A percentile compares a stretch with the other conserved stretches of the same genome.
Conservation (phyloP, 2,888 invertebrate genomes). For the Psylliodes chrysocephalus region DNA sequence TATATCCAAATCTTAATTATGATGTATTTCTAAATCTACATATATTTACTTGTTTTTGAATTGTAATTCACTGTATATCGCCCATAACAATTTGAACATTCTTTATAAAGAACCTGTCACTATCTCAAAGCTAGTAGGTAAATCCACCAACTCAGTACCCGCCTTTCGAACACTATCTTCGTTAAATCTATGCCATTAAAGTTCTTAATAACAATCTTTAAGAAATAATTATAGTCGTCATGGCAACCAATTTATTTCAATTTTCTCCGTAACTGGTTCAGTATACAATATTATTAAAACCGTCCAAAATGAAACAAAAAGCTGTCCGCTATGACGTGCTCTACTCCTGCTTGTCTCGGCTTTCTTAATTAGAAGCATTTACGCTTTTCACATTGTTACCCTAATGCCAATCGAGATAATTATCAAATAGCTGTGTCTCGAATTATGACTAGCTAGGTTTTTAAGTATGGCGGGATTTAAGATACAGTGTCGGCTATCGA, state of each 20-base stretch:
- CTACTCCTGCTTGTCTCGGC: neutral
- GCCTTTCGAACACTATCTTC: neutral
- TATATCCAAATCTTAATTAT: too few species aligned
- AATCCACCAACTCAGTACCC: neutral
- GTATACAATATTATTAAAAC: neutral
- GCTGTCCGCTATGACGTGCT: neutral
- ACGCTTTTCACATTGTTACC: conserved; percentile 16
- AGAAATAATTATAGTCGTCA: conserved; percentile 5
- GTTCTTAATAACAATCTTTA: conserved; percentile 8
- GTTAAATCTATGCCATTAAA: conserved; percentile 5
- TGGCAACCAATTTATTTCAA: conserved; percentile 15
- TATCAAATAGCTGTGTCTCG: conserved; percentile 14
- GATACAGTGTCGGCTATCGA: too few species aligned
- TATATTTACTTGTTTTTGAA: too few species aligned
- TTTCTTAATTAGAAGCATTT: conserved; percentile 14
- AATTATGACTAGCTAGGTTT: neutral
- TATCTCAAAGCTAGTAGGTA: neutral
- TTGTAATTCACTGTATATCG: too few species aligned
- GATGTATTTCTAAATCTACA: too few species aligned
- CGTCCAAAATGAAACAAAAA: conserved; percentile 6
- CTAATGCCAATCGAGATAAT: conserved; percentile 17
- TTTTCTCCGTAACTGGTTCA: conserved; percentile 16
- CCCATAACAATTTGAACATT: too few species aligned
- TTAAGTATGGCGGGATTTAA: conserved; percentile 2
- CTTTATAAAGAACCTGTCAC: too few species aligned